Conservation (phyloP, 2,113 vertebrate species). For the Tyrannus savana region DNA sequence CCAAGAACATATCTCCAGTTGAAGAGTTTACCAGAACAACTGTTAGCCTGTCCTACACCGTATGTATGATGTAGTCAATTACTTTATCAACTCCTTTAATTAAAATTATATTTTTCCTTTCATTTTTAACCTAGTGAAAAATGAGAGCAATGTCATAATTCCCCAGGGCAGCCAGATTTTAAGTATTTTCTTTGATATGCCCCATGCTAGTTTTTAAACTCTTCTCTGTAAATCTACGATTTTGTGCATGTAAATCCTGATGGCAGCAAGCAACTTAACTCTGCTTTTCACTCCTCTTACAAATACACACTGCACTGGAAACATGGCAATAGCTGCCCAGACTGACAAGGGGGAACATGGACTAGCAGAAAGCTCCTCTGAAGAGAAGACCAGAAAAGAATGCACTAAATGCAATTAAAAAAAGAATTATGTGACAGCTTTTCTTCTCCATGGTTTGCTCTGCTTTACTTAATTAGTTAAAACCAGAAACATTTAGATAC, state of each 20-base stretch:
- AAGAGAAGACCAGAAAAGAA: not conserved
- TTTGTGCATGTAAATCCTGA: not conserved
- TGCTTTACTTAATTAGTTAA: not conserved
- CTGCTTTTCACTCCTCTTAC: not conserved
- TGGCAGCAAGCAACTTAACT: not conserved
- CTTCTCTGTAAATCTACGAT: not conserved
- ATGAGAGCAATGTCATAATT: not conserved
- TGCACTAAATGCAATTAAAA: not conserved
- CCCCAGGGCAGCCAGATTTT: not conserved
- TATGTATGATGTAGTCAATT: not conserved
- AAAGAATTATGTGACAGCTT: not conserved
- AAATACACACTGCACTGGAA: not conserved
- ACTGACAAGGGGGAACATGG: not conserved
- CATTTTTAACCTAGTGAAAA: not conserved
- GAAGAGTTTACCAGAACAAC: not conserved
- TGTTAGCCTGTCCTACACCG: not conserved
- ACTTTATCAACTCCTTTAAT: not conserved
- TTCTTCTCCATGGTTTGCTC: not conserved
- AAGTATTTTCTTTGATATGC: not conserved
- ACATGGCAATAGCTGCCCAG: not conserved
- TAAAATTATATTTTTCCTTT: not conserved
- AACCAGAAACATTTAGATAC: not conserved
- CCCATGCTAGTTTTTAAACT: not conserved
- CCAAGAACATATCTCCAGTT: not conserved
- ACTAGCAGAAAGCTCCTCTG: not conserved